Percentiles rank a stretch among this genome's conserved stretches.
Conservation (phyloP, 2,797 vertebrate genomes). For the Tenualosa ilisha region DNA sequence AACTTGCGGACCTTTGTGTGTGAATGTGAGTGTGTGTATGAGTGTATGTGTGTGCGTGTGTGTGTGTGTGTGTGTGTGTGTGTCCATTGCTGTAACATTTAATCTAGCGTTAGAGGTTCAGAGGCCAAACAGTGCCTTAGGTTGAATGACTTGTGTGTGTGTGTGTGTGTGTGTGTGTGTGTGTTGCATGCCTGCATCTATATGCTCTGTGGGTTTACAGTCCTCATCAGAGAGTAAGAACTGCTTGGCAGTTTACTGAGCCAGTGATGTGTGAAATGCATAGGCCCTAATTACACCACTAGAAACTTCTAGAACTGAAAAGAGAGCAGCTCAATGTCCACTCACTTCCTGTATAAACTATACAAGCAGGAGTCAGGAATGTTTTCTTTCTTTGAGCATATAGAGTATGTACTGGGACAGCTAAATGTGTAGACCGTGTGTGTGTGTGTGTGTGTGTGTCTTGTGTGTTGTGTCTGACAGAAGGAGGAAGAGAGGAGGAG, state of each 20-base stretch:
- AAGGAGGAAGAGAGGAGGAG: not conserved
- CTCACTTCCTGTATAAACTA: not conserved
- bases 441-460: slow-evolving; percentile 12
- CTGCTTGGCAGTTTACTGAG: not conserved
- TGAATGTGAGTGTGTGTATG: not conserved
- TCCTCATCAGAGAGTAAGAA: not conserved
- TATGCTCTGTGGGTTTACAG: not conserved
- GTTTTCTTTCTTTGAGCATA: not conserved
- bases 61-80: not conserved
- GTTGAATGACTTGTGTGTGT: slow-evolving; percentile 8
- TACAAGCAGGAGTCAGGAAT: slow-evolving; percentile 4
- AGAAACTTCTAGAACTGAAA: not conserved
- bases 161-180: slow-evolving; percentile 34
- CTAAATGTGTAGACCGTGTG: slow-evolving; percentile 3
- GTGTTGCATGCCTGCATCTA: slow-evolving; percentile 24
- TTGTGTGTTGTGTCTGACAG: not conserved
- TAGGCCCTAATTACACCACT: not conserved
- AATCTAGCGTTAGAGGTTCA: not conserved
- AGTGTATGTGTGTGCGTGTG: not conserved
- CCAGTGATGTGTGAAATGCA: slow-evolving; percentile 10
- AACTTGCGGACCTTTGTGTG: not conserved
- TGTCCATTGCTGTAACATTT: not conserved
- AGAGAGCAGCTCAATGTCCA: not conserved
- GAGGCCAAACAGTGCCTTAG: slow-evolving; percentile 31
- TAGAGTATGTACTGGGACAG: not conserved